Evolutionary conservation across 2,797 vertebrate genomes (phyloP), one percentile per base, ranked within the genome.

Genomic region (Crotalus adamanteus): DNA sequence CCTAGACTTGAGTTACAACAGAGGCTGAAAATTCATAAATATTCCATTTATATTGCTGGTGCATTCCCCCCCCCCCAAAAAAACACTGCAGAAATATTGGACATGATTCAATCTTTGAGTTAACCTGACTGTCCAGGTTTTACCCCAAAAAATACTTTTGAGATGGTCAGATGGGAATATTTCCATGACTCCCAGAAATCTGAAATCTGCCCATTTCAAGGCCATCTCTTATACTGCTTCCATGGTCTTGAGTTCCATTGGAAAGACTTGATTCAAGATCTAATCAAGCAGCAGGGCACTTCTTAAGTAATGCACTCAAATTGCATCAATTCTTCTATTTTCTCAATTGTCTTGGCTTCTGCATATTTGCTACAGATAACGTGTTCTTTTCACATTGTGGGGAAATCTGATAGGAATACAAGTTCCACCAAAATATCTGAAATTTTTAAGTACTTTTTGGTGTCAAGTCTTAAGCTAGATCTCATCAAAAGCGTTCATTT

Each of bases 21-120:
- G 28, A 69, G 91, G 65, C 9, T 22, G 57, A 11, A 88, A 2
- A 22, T n/a, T 85, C 91, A 86, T 91, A 78, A n/a, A 47, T 63
- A 26, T 31, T 28, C 47, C 28, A 57, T 87, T 31, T 14, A 89
- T 16, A 11, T 25, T 73, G 73, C 86, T 26, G 47, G n/a, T 93
- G 69, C 63, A 4, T 94, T 94, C 92, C 47, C 5, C 88, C 37
- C 37, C 37, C 37, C 37, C 37, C 37, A 90, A 92, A 93, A 69
- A 89, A 60, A 59, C 56, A 51, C 0, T 53, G 12, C 9, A 37
- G 59, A 69, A 20, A 83, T 88, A 89, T 31, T 37, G 31, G 16
- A 37, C 31, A 37, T 73, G 31, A 73, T 73, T 73, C 6, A 73
- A 73, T 37, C 31, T 3, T 37, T 73, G 69, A 37, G 16, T 73